Evolutionary conservation across 2,797 vertebrate species (phyloP).

Genomic region (Okamejei kenojei): DNA sequence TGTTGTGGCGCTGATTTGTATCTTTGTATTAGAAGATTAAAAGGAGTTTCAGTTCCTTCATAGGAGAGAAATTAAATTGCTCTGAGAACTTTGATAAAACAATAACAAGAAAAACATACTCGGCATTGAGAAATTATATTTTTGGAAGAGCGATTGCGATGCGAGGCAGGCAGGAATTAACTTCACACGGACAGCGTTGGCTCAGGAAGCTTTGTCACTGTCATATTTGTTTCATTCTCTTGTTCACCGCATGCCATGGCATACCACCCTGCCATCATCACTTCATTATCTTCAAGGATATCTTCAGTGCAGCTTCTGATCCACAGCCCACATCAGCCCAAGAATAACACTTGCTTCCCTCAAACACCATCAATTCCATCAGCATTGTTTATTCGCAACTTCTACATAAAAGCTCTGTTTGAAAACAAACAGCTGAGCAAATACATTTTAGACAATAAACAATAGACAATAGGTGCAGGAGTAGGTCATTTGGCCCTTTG

Average conservation of each 20-base stretch:
- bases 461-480: too few relatives aligned
- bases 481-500: too few relatives aligned
- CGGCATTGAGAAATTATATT: background rate
- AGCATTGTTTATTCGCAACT: background rate
- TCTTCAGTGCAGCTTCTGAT: background rate
- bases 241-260: background rate
- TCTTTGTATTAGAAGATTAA: background rate
- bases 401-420: background rate
- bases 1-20: too few relatives aligned
- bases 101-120: background rate
- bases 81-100: background rate
- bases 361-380: background rate
- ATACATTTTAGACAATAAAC: too few relatives aligned
- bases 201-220: background rate
- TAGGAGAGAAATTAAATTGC: background rate
- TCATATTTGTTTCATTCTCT: background rate
- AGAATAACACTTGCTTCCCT: background rate
- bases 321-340: background rate
- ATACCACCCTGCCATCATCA: background rate
- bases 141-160: background rate
- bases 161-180: background rate
- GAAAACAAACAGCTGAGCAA: background rate
- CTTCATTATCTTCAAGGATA: slow-evolving; percentile 19
- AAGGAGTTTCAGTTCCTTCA: background rate
- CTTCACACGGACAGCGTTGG: background rate